These are phyloP conservation scores for Chondrilla cf. caribensis DNA, from an alignment of 37 sponge, comb jelly and placozoan genomes.

Conservation along the genomic window DNA sequence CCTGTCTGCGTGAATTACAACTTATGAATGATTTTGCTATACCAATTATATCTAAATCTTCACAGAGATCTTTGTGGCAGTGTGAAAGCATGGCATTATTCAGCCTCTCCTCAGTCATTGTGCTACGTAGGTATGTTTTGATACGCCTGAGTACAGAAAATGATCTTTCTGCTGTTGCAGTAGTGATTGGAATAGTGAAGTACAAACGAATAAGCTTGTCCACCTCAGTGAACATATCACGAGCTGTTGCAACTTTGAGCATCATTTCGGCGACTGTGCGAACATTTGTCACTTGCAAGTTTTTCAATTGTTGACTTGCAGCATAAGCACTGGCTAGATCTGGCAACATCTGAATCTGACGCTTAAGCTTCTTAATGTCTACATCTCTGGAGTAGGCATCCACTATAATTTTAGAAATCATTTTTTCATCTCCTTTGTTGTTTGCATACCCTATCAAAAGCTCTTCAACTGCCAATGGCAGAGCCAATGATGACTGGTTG, in stretches of 20 bases:
- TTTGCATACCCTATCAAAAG: conserved; percentile 6
- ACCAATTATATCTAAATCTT: conserved; percentile 3
- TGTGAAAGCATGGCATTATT: conserved; percentile 30
- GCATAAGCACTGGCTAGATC: conserved; percentile 24
- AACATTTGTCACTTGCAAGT: conserved; percentile 26
- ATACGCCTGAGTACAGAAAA: conserved; percentile 41
- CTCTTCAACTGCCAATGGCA: conserved; percentile 17
- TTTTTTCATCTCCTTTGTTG: not conserved
- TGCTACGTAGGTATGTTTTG: conserved; percentile 24
- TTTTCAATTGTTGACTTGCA: no score
- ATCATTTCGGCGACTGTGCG: conserved; percentile 26
- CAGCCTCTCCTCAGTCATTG: conserved; percentile 34
- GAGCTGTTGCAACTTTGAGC: not conserved
- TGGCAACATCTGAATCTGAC: conserved; percentile 38
- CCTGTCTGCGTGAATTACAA: conserved; percentile 14
- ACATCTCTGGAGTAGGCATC: conserved; percentile 39
- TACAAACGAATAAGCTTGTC: conserved; percentile 16
- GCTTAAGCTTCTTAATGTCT: conserved; percentile 19
- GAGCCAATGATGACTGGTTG: conserved; percentile 23
- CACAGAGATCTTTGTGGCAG: conserved; percentile 24
- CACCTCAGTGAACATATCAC: conserved; percentile 33
- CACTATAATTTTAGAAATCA: no score
- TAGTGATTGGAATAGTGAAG: conserved; percentile 42
- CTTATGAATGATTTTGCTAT: conserved; percentile 27
- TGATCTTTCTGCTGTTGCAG: conserved; percentile 42